These are phyloP conservation scores for Macrosiphum euphorbiae DNA, from an alignment of 2,888 invertebrate species.

Conservation along the genomic window DNA sequence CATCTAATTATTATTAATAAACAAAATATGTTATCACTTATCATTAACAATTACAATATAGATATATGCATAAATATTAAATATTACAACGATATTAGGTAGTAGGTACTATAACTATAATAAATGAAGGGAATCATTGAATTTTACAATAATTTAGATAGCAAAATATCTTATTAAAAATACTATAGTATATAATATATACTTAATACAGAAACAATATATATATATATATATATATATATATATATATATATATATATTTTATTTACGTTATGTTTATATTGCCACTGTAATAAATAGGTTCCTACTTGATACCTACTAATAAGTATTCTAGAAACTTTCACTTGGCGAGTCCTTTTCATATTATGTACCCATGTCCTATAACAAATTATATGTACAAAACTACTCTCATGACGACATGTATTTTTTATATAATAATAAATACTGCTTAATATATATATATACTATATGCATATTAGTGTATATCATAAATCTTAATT, in stretches of 20 bases:
- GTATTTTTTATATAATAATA: background rate
- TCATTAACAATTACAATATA: conserved; percentile 10
- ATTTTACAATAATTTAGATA: background rate
- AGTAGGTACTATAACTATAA: background rate
- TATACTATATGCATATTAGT: background rate
- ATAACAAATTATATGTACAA: background rate
- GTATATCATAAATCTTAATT: background rate
- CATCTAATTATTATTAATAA: background rate
- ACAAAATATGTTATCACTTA: conserved; percentile 18
- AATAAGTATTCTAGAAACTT: background rate
- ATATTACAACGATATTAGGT: background rate
- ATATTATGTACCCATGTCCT: background rate
- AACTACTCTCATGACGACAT: background rate
- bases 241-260: too few species aligned
- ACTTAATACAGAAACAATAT: too few species aligned
- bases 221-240: too few species aligned
- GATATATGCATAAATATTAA: too few species aligned
- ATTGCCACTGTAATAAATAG: background rate
- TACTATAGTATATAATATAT: background rate
- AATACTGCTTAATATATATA: background rate
- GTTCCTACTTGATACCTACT: background rate
- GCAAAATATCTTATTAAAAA: background rate
- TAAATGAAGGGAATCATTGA: background rate
- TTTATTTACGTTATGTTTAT: background rate
- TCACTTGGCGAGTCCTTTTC: background rate